Evolutionary conservation across 1,140 invertebrate species (phyloP).

Genomic region (Archivesica marissinica): DNA sequence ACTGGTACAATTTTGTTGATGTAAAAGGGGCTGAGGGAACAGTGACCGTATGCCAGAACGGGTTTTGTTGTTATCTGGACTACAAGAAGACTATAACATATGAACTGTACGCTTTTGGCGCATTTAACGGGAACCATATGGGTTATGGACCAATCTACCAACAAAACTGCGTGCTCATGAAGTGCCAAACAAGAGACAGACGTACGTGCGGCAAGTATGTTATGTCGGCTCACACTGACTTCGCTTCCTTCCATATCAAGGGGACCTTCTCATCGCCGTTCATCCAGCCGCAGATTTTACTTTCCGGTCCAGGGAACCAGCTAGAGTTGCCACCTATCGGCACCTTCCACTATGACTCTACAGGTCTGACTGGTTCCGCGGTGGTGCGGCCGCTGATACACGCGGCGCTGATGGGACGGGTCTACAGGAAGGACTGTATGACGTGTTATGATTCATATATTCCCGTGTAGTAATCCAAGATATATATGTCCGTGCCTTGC

Average conservation of each 20-base stretch:
- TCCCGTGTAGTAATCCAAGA: too few relatives aligned
- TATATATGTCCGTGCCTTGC: too few relatives aligned
- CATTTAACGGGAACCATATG: slow-evolving; percentile 74
- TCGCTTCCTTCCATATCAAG: slow-evolving; percentile 61
- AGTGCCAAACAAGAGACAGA: slow-evolving; percentile 65
- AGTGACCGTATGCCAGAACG: slow-evolving; percentile 65
- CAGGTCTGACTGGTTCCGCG: background rate
- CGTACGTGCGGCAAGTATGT: slow-evolving; percentile 66
- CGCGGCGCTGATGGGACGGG: slow-evolving; percentile 21
- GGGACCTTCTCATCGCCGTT: slow-evolving; percentile 72
- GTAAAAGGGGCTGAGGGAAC: slow-evolving; percentile 48
- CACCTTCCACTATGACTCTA: slow-evolving; percentile 11
- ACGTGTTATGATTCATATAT: slow-evolving; percentile 13
- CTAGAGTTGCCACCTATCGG: slow-evolving; percentile 43
- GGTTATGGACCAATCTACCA: slow-evolving; percentile 72
- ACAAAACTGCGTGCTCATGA: slow-evolving; percentile 74
- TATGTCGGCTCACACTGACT: slow-evolving; percentile 60
- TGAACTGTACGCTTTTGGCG: slow-evolving; percentile 74
- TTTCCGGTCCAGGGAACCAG: slow-evolving; percentile 33
- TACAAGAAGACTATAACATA: slow-evolving; percentile 52
- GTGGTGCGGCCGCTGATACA: slow-evolving; percentile 6
- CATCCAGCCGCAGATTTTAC: slow-evolving; percentile 73
- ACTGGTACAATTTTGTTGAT: slow-evolving; percentile 68
- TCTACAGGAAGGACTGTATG: slow-evolving; percentile 41
- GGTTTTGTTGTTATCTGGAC: slow-evolving; percentile 70